phyloP scores from a whole-genome alignment of 2,888 invertebrate genomes.

The Aleiodes leptofemur region DNA sequence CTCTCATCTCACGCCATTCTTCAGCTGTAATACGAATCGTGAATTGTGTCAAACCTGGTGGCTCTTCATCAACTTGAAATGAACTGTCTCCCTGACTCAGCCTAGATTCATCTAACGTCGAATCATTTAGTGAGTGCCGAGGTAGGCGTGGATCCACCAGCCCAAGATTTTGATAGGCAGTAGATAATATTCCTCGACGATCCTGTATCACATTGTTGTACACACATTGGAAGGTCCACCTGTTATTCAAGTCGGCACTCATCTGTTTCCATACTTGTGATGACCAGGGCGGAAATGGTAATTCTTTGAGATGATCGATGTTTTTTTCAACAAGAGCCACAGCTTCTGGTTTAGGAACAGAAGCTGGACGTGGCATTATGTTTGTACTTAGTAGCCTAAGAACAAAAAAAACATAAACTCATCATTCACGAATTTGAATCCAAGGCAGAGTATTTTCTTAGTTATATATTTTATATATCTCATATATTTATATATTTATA shows the following conservation, averaged over 20 bases:
- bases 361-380: neutral
- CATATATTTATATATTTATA: too few species aligned
- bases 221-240: constrained; percentile 17
- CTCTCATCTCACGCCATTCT: constrained; percentile 18
- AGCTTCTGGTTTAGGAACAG: neutral
- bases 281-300: constrained; percentile 30
- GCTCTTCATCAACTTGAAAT: constrained; percentile 21
- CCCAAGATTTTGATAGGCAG: constrained; percentile 19
- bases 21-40: constrained; percentile 7
- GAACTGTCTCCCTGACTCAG: neutral
- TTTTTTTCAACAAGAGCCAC: constrained; percentile 8
- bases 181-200: constrained; percentile 18
- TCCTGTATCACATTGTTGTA: constrained; percentile 35
- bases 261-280: constrained; percentile 41
- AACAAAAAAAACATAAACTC: too few species aligned
- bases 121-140: neutral
- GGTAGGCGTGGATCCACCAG: constrained; percentile 3
- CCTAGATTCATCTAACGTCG: constrained; percentile 29
- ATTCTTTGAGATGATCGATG: constrained; percentile 10
- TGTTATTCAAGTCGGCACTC: constrained; percentile 16
- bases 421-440: too few species aligned
- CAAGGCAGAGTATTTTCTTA: too few species aligned
- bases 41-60: constrained; percentile 18
- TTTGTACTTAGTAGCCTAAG: too few species aligned
- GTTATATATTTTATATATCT: too few species aligned